Percentiles rank a stretch among this genome's conserved stretches.
Evolutionary conservation across 2,797 vertebrate species (phyloP).

Genomic region (Ctenochaetus hawaiiensis): DNA sequence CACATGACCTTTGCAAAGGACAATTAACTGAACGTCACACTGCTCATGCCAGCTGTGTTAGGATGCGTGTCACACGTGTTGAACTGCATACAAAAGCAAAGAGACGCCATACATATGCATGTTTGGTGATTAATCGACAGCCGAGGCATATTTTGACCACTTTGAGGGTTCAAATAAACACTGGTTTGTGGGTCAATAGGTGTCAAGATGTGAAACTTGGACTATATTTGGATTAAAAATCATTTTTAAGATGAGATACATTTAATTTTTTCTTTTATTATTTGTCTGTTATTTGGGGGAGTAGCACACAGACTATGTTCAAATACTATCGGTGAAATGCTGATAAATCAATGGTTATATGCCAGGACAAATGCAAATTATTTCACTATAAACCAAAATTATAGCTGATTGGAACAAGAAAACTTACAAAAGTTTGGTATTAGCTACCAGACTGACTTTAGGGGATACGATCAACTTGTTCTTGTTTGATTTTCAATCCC

Average conservation of each 20-base stretch:
- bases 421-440: too few species aligned
- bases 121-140: background rate
- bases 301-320: too few species aligned
- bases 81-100: background rate
- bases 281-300: too few species aligned
- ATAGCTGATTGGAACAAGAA: too few species aligned
- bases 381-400: too few species aligned
- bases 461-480: too few species aligned
- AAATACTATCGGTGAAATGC: too few species aligned
- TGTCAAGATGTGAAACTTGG: background rate
- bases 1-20: conserved; percentile 63
- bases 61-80: conserved; percentile 17
- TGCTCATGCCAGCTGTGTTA: conserved; percentile 42
- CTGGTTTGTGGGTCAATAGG: background rate
- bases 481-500: too few species aligned
- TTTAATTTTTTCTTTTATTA: background rate
- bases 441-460: too few species aligned
- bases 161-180: accelerated
- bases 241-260: background rate
- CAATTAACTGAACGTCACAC: conserved; percentile 41
- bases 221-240: background rate
- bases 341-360: too few species aligned
- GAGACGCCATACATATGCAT: background rate
- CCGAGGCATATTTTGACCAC: background rate
- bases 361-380: too few species aligned